Conservation (phyloP, 2,797 vertebrate species). For the Pangasius krempfi region DNA sequence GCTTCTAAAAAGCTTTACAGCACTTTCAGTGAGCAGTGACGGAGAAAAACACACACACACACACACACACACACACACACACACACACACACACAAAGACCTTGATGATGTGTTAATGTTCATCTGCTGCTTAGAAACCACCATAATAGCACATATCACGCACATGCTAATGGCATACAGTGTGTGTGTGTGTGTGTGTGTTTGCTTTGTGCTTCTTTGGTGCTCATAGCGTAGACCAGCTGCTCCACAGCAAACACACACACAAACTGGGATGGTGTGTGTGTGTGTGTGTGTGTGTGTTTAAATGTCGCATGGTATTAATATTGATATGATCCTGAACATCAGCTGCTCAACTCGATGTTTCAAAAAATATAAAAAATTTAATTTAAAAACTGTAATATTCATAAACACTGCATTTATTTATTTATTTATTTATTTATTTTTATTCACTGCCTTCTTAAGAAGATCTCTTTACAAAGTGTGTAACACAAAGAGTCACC, state of each 20-base stretch:
- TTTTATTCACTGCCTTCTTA: too few species aligned
- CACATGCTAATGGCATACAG: not conserved
- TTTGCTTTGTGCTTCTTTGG: slow-evolving; percentile 12
- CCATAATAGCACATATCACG: not conserved
- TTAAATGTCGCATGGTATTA: not conserved
- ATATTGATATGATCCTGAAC: slow-evolving; percentile 2
- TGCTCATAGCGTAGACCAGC: slow-evolving; percentile 23
- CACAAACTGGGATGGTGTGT: not conserved
- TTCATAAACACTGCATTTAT: too few species aligned
- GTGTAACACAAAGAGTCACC: not conserved
- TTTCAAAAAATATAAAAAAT: too few species aligned
- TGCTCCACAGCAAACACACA: slow-evolving; percentile 38
- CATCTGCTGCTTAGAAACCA: slow-evolving; percentile 33
- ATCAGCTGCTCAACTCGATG: not conserved
- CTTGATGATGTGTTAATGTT: slow-evolving; percentile 5
- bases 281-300: slow-evolving; percentile 7
- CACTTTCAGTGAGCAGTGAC: not conserved
- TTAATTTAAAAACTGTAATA: too few species aligned
- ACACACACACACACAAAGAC: not conserved
- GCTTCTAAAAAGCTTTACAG: not conserved
- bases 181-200: not conserved
- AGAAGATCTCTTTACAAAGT: not conserved
- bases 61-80: not conserved
- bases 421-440: too few species aligned
- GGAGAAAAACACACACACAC: not conserved